Evolutionary conservation across 53 echinoderm and acorn worm genomes (phyloP).

Genomic region (Temnopleurus reevesii): DNA sequence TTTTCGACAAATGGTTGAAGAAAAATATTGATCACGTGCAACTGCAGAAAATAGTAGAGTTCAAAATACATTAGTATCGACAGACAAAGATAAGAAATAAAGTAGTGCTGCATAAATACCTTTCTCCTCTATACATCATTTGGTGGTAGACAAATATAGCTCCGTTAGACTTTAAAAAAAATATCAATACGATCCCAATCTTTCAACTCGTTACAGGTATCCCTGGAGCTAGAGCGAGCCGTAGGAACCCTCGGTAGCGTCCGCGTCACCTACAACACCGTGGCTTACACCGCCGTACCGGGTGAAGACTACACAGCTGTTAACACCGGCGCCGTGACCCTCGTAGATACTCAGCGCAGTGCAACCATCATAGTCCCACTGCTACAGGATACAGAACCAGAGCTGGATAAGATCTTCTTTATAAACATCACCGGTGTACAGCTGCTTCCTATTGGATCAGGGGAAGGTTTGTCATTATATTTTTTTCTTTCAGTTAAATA

Average conservation of each 20-base stretch:
- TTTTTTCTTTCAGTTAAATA: too few species aligned
- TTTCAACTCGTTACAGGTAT: conserved; percentile 77
- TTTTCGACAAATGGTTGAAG: too few species aligned
- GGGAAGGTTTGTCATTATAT: not conserved
- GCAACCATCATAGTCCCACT: conserved; percentile 70
- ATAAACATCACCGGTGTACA: conserved; percentile 88
- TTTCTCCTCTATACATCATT: too few species aligned
- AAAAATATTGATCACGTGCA: too few species aligned
- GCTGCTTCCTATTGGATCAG: conserved; percentile 55
- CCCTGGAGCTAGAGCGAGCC: conserved; percentile 75
- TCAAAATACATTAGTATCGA: too few species aligned
- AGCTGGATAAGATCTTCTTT: conserved; percentile 84
- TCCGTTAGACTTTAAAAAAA: too few species aligned
- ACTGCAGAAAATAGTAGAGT: too few species aligned
- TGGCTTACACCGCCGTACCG: conserved; percentile 69
- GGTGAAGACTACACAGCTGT: conserved; percentile 81
- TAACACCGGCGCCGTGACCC: conserved; percentile 68
- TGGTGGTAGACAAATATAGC: too few species aligned
- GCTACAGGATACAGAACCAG: conserved; percentile 74
- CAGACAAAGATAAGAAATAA: too few species aligned
- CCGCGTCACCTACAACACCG: conserved; percentile 80
- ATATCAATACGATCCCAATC: too few species aligned
- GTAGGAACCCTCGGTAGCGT: conserved; percentile 84
- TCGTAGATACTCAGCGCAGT: conserved; percentile 59
- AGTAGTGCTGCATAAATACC: too few species aligned